phyloP scores from a whole-genome alignment of 2,888 invertebrate species.

The Napeogenes sylphis region DNA sequence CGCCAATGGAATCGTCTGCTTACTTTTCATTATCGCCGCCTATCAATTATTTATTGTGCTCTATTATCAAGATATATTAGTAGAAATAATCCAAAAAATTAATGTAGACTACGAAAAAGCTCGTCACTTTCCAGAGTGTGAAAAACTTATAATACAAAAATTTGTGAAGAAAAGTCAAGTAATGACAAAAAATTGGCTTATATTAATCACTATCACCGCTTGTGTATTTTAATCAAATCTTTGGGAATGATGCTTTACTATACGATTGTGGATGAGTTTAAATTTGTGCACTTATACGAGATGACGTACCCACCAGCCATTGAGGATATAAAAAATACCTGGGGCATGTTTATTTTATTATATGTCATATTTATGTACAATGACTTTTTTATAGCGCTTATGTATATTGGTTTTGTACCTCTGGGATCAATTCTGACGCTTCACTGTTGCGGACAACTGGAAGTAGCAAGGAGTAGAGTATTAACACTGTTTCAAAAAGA shows the following conservation, averaged over 20 bases:
- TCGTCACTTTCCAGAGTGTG: conserved; percentile 28
- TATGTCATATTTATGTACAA: conserved; percentile 26
- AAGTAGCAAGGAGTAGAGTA: conserved; percentile 41
- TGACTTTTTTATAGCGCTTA: conserved; percentile 30
- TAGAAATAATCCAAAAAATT: conserved; percentile 36
- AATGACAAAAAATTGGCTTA: conserved; percentile 42
- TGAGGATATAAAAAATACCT: conserved; percentile 37
- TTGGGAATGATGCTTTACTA: conserved; percentile 34
- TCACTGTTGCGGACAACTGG: conserved; percentile 52
- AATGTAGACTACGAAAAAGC: conserved; percentile 40
- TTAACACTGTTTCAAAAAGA: conserved; percentile 35
- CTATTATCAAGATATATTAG: conserved; percentile 33
- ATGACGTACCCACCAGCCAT: conserved; percentile 38
- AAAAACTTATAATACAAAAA: conserved; percentile 35
- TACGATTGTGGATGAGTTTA: conserved; percentile 33
- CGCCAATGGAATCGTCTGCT: conserved; percentile 31
- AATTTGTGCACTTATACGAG: conserved; percentile 37
- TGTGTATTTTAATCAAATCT: conserved; percentile 34
- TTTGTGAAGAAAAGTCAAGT: conserved; percentile 35
- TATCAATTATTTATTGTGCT: conserved; percentile 34
- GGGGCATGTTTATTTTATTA: conserved; percentile 25
- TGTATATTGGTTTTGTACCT: conserved; percentile 45
- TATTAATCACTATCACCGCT: not conserved
- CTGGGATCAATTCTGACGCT: conserved; percentile 49
- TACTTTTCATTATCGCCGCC: conserved; percentile 29